Evolutionary conservation across 1,140 invertebrate genomes (phyloP).

Genomic region (Melanaphis sacchari): DNA sequence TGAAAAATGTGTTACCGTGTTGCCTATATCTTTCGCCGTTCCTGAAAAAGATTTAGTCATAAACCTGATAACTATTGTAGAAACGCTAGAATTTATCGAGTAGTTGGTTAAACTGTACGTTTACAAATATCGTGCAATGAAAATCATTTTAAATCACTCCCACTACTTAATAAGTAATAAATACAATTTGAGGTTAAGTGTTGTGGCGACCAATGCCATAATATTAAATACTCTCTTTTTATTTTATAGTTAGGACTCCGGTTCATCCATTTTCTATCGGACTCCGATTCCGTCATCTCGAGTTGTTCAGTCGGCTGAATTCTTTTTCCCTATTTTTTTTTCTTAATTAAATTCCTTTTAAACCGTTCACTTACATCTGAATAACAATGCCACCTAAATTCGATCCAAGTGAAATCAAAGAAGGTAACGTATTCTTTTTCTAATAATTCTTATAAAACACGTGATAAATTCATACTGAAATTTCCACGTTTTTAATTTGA

Average conservation of each 20-base stretch:
- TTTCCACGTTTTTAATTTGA: not conserved
- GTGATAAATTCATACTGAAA: not conserved
- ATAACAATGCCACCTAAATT: constrained; percentile 62
- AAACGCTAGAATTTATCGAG: not conserved
- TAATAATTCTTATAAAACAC: not conserved
- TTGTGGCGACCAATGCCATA: not conserved
- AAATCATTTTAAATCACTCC: too few species aligned
- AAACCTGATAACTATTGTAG: too few species aligned
- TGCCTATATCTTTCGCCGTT: too few species aligned
- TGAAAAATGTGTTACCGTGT: too few species aligned
- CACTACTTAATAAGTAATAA: not conserved
- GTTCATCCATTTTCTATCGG: not conserved
- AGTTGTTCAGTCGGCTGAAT: not conserved
- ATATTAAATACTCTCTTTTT: not conserved
- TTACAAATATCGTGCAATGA: not conserved
- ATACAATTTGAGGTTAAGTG: not conserved
- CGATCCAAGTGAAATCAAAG: constrained; percentile 62
- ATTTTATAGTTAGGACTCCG: too few species aligned
- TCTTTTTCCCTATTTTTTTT: not conserved
- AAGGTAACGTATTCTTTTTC: constrained; percentile 59
- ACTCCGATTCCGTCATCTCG: not conserved
- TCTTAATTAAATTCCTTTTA: not conserved
- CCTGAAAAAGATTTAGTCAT: too few species aligned
- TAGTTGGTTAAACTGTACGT: not conserved
- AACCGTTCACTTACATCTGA: not conserved